phyloP scores from a whole-genome alignment of 2,797 vertebrate species.

The Dromococcyx pavoninus region DNA sequence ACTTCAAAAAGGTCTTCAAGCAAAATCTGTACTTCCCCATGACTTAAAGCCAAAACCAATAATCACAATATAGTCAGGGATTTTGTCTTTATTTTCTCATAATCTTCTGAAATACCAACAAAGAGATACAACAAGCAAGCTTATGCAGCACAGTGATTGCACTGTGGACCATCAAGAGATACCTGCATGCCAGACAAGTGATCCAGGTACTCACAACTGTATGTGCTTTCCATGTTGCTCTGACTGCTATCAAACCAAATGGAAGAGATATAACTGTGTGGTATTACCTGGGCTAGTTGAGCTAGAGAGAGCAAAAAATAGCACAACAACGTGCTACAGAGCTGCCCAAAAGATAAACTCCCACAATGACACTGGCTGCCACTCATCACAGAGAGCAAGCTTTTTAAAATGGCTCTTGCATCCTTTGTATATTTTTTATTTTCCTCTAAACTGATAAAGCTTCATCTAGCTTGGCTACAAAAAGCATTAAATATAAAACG shows the following conservation, averaged over 20 bases:
- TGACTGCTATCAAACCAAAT: neutral
- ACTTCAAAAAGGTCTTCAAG: neutral
- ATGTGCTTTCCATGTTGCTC: neutral
- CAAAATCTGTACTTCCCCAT: neutral
- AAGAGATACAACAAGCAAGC: neutral
- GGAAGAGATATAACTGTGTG: accelerated
- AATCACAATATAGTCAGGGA: neutral
- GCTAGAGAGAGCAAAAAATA: neutral
- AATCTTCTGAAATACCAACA: neutral
- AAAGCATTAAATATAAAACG: neutral
- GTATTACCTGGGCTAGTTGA: neutral
- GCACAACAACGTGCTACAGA: neutral
- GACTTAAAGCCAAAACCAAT: neutral
- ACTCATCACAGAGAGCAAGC: accelerated
- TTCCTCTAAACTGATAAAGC: neutral
- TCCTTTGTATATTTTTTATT: neutral
- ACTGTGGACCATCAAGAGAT: neutral
- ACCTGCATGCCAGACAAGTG: accelerated
- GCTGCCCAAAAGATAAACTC: neutral
- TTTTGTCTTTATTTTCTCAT: neutral
- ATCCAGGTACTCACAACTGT: neutral
- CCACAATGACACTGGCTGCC: neutral
- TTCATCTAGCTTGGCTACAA: neutral
- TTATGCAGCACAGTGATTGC: neutral
- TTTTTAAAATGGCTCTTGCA: neutral